Conservation (phyloP, 2,888 invertebrate species). For the Cremastinae sp. region DNA sequence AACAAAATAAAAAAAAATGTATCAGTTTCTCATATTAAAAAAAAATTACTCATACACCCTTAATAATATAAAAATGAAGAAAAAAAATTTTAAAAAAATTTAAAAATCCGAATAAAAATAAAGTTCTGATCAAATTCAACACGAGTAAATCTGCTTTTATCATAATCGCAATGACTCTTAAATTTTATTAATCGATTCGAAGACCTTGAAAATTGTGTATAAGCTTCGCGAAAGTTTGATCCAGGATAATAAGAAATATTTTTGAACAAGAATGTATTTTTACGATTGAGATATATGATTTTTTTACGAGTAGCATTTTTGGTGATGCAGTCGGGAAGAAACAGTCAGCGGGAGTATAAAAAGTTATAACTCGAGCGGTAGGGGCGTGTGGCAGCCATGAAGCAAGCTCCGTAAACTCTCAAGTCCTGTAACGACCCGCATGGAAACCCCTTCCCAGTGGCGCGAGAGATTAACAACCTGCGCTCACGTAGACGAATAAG, state of each 20-base stretch:
- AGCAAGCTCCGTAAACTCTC: constrained; percentile 18
- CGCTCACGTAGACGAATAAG: constrained; percentile 57
- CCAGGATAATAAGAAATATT: background rate
- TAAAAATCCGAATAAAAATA: too few species aligned
- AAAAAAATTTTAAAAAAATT: too few species aligned
- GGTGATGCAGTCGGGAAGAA: background rate
- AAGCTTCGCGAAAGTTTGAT: too few species aligned
- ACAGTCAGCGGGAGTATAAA: background rate
- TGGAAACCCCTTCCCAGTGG: constrained; percentile 30
- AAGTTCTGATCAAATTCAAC: too few species aligned
- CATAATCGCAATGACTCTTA: too few species aligned
- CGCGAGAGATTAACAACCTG: constrained; percentile 25
- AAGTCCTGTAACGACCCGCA: constrained; percentile 31
- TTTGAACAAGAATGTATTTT: background rate
- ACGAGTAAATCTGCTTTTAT: too few species aligned
- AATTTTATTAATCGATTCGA: too few species aligned
- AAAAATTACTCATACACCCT: too few species aligned
- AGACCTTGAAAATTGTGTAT: too few species aligned
- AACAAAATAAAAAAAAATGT: too few species aligned
- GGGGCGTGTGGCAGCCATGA: constrained; percentile 24
- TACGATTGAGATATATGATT: background rate
- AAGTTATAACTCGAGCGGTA: constrained; percentile 35
- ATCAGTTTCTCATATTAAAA: too few species aligned
- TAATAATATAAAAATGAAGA: too few species aligned
- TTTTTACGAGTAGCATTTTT: constrained; percentile 5